These are phyloP conservation scores for Agonopterix heracliana DNA, from an alignment of 2,888 invertebrate genomes.

Conservation along the genomic window DNA sequence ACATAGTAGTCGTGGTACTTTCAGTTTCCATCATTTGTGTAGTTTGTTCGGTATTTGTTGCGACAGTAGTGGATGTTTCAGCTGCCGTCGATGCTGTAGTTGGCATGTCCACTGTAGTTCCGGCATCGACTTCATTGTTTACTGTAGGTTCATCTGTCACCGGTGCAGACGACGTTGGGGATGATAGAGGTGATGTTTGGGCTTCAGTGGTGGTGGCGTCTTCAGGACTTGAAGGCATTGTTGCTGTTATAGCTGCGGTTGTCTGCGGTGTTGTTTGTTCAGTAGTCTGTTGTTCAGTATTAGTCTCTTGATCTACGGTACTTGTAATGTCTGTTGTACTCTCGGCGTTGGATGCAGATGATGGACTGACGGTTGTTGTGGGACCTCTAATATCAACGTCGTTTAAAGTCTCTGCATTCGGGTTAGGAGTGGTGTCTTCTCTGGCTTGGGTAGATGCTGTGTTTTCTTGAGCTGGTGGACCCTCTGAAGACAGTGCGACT, in stretches of 20 bases:
- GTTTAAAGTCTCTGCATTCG: slow-evolving; percentile 45
- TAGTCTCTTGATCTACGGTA: slow-evolving; percentile 13
- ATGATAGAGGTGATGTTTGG: slow-evolving; percentile 3
- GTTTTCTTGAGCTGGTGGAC: slow-evolving; percentile 27
- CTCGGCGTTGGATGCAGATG: slow-evolving; percentile 39
- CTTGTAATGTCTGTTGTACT: slow-evolving; percentile 21
- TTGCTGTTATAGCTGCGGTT: slow-evolving; percentile 3
- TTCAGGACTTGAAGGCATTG: not conserved
- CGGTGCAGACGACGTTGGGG: slow-evolving; percentile 2
- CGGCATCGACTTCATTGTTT: slow-evolving; percentile 33
- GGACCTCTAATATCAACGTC: slow-evolving; percentile 35
- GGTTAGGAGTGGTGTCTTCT: slow-evolving; percentile 47
- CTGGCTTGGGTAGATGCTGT: slow-evolving; percentile 27
- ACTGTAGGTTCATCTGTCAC: slow-evolving; percentile 26
- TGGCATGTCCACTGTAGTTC: slow-evolving; percentile 13
- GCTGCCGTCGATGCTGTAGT: slow-evolving; percentile 15
- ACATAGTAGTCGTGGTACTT: slow-evolving; percentile 13
- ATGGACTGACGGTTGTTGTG: slow-evolving; percentile 30
- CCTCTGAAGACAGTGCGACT: slow-evolving; percentile 25
- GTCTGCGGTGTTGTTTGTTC: slow-evolving; percentile 6
- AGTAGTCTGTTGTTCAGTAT: slow-evolving; percentile 20
- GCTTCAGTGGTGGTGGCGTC: slow-evolving; percentile 1
- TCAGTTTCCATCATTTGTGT: slow-evolving; percentile 9
- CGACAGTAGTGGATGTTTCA: slow-evolving; percentile 17
- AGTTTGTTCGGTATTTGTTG: slow-evolving; percentile 6